These are phyloP conservation scores for Ctenosaura bakeri DNA, from an alignment of 2,797 vertebrate species.

Conservation along the genomic window DNA sequence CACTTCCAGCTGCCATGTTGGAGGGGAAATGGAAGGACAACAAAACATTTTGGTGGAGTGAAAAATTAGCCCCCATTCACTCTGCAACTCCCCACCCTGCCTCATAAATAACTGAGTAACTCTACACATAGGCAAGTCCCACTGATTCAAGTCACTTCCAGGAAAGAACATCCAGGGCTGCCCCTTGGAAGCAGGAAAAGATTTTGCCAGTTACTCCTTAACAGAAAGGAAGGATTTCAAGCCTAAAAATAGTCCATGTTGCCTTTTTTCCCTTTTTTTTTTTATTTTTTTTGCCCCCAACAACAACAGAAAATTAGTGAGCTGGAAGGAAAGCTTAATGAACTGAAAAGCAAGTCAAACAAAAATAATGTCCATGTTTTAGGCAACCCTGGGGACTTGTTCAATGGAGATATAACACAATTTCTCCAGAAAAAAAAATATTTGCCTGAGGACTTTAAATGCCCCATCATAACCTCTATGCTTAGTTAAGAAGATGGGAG, in stretches of 20 bases:
- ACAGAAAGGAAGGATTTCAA: not conserved
- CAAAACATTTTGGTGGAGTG: too few species aligned
- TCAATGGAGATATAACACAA: not conserved
- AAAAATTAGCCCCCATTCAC: too few species aligned
- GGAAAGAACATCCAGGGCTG: not conserved
- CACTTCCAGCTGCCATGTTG: too few species aligned
- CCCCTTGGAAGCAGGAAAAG: not conserved
- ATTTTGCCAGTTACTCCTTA: not conserved
- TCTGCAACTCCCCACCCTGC: too few species aligned
- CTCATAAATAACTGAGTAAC: too few species aligned
- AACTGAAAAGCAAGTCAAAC: slow-evolving; percentile 11
- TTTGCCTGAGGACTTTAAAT: not conserved
- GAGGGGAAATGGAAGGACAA: too few species aligned
- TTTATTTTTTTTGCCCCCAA: not conserved
- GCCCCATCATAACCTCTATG: not conserved
- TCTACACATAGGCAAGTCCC: too few species aligned
- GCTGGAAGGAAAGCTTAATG: slow-evolving; percentile 22
- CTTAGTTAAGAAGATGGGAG: too few species aligned
- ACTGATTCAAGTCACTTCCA: not conserved
- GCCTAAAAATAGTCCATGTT: not conserved
- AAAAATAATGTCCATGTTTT: slow-evolving; percentile 11
- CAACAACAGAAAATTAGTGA: not conserved
- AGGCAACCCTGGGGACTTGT: slow-evolving; percentile 9
- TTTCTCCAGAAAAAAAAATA: not conserved
- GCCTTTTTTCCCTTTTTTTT: not conserved